Evolutionary conservation across 2,113 vertebrate genomes (phyloP), one percentile per base, ranked within the genome.

Genomic region (Rattus norvegicus): DNA sequence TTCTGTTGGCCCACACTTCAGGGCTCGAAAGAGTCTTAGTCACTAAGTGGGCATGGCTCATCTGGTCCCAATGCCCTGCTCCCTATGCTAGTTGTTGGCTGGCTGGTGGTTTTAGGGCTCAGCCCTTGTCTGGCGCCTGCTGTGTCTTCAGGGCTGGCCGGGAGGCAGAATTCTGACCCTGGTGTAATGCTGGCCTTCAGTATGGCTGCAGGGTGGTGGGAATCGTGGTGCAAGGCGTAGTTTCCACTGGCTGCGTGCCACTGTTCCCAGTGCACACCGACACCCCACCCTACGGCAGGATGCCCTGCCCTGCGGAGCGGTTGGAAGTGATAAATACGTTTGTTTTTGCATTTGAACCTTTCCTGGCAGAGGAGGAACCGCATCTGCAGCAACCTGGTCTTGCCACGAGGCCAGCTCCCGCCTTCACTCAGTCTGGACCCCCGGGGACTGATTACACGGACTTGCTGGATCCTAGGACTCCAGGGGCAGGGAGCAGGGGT

Each of bases 271-370:
- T 97, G 94, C 96, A 97, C 95, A 97, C 98, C 97, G 97, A 97
- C 95, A 96, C 98, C 97, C 99, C 99, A 98, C 99, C 99, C 99
- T 98, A 94, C 94, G 97, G 98, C 99, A 98, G 99, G 99, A 99
- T 99, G 98, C 99, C 98, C 98, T 98, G 98, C 99, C 99, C 98
- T 98, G 95, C 77, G 30, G 97, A 95, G 97, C 90, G 20, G 96
- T 95, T 98, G 98, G 98, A 98, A 98, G 98, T 98, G 98, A 98
- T 98, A 98, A 98, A 98, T 97, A 94, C 97, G 89, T 98, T 99
- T 98, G 95, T 98, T 98, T 98, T 98, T 98, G 95, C 98, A 61
- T 97, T 97, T 85, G 92, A 98, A 88, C 95, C 97, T 98, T 98
- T 96, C 86, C 94, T 97, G 97, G 94, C 97, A 98, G 80, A 56